Evolutionary conservation across 2,113 vertebrate species (phyloP).

Genomic region (Percopsis transmontana): DNA sequence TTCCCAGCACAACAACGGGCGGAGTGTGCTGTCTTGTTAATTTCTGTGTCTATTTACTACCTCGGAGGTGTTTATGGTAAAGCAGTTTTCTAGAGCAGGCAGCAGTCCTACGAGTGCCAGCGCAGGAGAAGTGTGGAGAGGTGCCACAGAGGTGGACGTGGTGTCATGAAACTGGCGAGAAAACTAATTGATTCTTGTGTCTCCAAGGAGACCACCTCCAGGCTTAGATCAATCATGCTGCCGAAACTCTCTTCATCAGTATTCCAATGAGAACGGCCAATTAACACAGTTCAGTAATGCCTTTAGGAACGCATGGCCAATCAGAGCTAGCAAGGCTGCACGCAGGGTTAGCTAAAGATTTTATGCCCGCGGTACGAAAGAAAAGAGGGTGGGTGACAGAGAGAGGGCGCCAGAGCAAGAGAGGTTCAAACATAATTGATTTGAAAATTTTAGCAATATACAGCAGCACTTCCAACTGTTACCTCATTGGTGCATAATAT

Average conservation of each 20-base stretch:
- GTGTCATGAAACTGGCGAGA: conserved; percentile 46
- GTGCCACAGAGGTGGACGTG: conserved; percentile 26
- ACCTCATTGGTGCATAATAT: neutral
- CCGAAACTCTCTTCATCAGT: conserved; percentile 57
- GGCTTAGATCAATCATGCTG: conserved; percentile 60
- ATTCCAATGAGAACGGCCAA: conserved; percentile 57
- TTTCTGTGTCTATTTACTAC: conserved; percentile 2
- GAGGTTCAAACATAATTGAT: neutral
- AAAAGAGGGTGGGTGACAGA: neutral
- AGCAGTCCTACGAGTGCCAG: conserved; percentile 23
- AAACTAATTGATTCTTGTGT: conserved; percentile 63
- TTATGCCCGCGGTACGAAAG: neutral
- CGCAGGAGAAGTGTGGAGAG: conserved; percentile 40
- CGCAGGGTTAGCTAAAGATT: conserved; percentile 4
- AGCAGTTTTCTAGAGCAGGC: conserved; percentile 31
- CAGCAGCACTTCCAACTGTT: neutral
- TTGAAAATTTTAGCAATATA: neutral
- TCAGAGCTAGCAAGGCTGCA: conserved; percentile 8
- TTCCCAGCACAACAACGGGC: conserved; percentile 1
- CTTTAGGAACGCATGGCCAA: conserved; percentile 13
- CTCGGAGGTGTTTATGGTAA: conserved; percentile 21
- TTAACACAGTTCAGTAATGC: conserved; percentile 50
- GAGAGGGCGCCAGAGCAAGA: neutral
- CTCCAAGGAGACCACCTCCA: conserved; percentile 63
- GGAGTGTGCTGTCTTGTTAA: conserved; percentile 9